A percentile compares a stretch with the other conserved stretches of the same genome.
Conservation (phyloP, 2,113 vertebrate genomes). For the Cyanistes caeruleus region DNA sequence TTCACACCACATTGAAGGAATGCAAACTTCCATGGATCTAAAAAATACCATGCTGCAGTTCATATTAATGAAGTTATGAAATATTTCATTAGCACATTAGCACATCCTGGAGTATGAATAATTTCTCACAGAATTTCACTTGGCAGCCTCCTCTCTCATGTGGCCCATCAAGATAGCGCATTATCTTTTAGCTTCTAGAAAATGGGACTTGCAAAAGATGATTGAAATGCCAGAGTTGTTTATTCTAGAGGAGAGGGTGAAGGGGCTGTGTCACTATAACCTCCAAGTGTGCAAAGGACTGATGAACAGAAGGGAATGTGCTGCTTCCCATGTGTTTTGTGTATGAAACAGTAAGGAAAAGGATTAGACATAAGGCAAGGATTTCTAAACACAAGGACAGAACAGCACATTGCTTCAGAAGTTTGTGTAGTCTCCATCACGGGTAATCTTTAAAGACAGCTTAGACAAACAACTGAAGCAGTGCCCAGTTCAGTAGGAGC, state of each 20-base stretch:
- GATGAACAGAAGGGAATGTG: not conserved
- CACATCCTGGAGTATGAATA: constrained; percentile 7
- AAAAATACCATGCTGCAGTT: not conserved
- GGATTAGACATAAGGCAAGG: not conserved
- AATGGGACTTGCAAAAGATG: not conserved
- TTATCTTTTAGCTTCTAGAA: constrained; percentile 9
- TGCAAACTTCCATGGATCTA: not conserved
- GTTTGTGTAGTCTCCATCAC: not conserved
- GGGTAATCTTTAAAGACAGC: not conserved
- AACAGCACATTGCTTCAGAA: not conserved
- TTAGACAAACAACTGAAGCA: not conserved
- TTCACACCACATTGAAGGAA: not conserved
- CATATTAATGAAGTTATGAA: constrained; percentile 22
- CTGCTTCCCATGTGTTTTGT: not conserved
- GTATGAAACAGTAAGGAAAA: not conserved
- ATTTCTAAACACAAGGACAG: constrained; percentile 4
- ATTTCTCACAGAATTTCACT: constrained; percentile 23
- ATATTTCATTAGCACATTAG: constrained; percentile 51
- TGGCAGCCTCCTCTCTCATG: not conserved
- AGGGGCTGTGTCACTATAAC: not conserved
- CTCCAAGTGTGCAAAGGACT: not conserved
- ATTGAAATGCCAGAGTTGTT: not conserved
- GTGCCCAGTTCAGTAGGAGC: not conserved
- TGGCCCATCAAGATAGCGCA: not conserved
- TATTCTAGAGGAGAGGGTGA: not conserved